Conservation (phyloP, 35 echinoderm and acorn worm genomes). For the Heliocidaris tuberculata region DNA sequence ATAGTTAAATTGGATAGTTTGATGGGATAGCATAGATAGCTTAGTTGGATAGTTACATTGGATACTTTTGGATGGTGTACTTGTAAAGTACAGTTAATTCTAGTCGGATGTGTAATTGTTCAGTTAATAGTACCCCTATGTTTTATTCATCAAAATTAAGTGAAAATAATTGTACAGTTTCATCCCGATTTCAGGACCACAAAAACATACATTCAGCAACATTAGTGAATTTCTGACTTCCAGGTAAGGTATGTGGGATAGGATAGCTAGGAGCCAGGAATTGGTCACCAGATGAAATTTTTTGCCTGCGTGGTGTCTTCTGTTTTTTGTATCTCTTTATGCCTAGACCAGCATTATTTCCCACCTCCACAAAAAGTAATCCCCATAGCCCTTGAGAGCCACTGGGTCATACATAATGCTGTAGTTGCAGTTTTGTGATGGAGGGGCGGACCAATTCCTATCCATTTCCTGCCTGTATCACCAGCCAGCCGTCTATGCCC, state of each 20-base stretch:
- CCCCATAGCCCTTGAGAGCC: not conserved
- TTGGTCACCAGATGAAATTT: not conserved
- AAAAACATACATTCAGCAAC: not conserved
- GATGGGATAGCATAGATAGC: no score
- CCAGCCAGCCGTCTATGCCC: conserved; percentile 39
- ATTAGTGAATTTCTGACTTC: not conserved
- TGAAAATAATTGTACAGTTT: not conserved
- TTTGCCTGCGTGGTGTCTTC: not conserved
- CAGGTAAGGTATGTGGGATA: not conserved
- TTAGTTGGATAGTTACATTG: no score
- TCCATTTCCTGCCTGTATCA: conserved; percentile 31
- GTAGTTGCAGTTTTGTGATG: not conserved
- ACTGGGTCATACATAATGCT: conserved; percentile 35
- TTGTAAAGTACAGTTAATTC: no score
- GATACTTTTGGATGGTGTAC: no score
- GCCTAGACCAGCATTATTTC: conserved; percentile 37
- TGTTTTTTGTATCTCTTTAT: conserved; percentile 22
- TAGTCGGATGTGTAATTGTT: not conserved
- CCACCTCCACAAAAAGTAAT: conserved; percentile 28
- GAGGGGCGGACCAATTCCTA: not conserved
- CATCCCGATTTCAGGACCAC: not conserved
- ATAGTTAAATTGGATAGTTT: no score
- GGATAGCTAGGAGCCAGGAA: not conserved
- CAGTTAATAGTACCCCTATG: not conserved
- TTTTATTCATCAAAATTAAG: not conserved